Percentiles rank a stretch among this genome's conserved stretches.
These are phyloP conservation scores for Cataglyphis hispanica DNA, from an alignment of 1,140 invertebrate species.

Conservation along the genomic window DNA sequence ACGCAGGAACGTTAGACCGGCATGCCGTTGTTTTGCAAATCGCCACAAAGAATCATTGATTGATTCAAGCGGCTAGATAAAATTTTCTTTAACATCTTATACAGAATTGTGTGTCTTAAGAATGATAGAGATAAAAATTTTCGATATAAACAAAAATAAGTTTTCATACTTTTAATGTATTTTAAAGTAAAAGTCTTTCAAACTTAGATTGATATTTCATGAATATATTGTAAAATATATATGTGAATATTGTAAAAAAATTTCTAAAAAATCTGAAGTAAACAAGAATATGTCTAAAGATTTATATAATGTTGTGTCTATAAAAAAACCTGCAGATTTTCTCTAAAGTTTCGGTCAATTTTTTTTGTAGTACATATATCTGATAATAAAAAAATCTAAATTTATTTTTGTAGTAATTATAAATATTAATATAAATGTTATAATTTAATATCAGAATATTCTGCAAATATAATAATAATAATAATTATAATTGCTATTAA, in stretches of 20 bases:
- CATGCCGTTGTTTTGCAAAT: slow-evolving; percentile 18
- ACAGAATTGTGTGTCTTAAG: background rate
- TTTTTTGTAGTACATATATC: no score
- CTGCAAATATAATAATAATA: background rate
- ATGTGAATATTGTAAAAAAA: no score
- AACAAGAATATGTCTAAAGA: no score
- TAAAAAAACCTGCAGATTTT: no score
- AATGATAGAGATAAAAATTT: background rate
- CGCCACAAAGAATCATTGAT: slow-evolving; percentile 21
- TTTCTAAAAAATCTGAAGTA: no score
- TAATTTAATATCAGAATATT: no score
- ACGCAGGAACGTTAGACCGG: slow-evolving; percentile 28
- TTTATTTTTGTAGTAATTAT: background rate
- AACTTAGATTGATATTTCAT: background rate
- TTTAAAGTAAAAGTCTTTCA: no score
- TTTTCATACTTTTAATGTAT: background rate
- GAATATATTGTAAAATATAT: no score
- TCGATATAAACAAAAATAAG: background rate
- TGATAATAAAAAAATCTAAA: background rate
- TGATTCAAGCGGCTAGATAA: background rate
- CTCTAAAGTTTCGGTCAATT: no score
- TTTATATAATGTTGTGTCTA: no score
- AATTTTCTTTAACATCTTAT: background rate
- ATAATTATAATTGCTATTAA: background rate
- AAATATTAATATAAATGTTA: no score